Base-by-base conservation (phyloP, 2,797 vertebrate genomes). In the Sebastes diploproa region DNA sequence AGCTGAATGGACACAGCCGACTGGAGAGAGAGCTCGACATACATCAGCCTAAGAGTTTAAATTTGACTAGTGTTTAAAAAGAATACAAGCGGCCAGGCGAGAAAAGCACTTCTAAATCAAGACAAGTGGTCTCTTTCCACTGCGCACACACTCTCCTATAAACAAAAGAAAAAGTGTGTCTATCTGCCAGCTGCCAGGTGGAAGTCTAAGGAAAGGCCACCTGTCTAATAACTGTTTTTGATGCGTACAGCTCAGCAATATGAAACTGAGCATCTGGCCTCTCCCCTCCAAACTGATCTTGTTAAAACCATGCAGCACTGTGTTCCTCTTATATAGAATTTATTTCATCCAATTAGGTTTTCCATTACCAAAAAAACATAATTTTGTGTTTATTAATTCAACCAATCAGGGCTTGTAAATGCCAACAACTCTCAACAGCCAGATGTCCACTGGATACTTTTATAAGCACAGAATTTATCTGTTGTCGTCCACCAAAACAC, bases 111-210 rank as follows among this genome's bases (percentile, higher is more conserved):
- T 87, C 80, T 89, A 90, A 91, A 91, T 89, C 85, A 91, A 88
- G 86, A 88, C 82, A 91, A 93, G 86, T 88, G 89, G 75, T 78
- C 77, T 90, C 77, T 63, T 70, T 89, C 61, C 72, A 59, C 65
- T 84, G 25, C 65, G 59, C 79, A 81, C 80, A 84, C 78, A 84
- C 63, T 62, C 38, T 36, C 64, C 54, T 38, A 80, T 67, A 86
- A 80, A 89, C 76, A 88, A 80, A 78, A 63, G 67, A 50, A 77
- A 81, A 78, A 77, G 83, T 82, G 82, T 55, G 74, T 86, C 79
- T 86, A 50, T 88, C 74, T 56, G 66, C 89, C 90, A 92, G 89
- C 89, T 93, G 93, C 89, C 90, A 94, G 88, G 89, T 89, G 89
- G 74, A 90, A 82, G 85, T 85, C 74, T 78, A 78, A 83, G 84